Evolutionary conservation across 2,888 invertebrate genomes (phyloP), one percentile per base, ranked within the genome.

Genomic region (Anodontia alba): DNA sequence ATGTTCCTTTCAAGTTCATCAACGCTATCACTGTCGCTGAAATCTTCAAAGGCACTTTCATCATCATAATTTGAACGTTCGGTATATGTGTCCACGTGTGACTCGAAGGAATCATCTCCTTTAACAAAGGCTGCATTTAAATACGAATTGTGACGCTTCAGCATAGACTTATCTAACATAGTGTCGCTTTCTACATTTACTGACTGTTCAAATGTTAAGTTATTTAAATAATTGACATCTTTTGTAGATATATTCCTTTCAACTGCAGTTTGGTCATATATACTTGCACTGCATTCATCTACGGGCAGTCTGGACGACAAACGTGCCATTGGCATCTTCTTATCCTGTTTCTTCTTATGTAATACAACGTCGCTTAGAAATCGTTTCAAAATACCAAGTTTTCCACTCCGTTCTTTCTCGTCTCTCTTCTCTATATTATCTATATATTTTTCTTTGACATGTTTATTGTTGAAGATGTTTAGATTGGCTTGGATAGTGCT

Each of bases 1-100:
- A 80, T 67, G 38, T 80, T 80, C 68, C 80, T 80, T 46, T 80
- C 80, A 20, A 76, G 36, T 26, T 80, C 76, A 75, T 73, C 72
- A 33, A 80, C 46, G 29, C 76, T 80, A n/a, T 36, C 70, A 68
- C 38, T 75, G 26, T 79, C 79, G 67, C 71, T 71, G 23, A 54
- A 69, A 36, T 75, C 74, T 20, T 70, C 75, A 43, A 66, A 66
- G 3, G 67, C 66, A 51, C 67, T 67, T 62, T 76, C 76, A n/a
- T n/a, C n/a, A n/a, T n/a, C n/a, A n/a, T n/a, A n/a, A n/a, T n/a
- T n/a, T n/a, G n/a, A n/a, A n/a, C n/a, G n/a, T n/a, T n/a, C n/a
- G n/a, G n/a, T n/a, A n/a, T n/a, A n/a, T n/a, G n/a, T n/a, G n/a
- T n/a, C n/a, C n/a, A n/a, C n/a, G n/a, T n/a, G n/a, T n/a, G n/a